Percentiles rank a stretch among this genome's conserved stretches.
phyloP scores from a whole-genome alignment of 2,113 vertebrate genomes.

The Elephantulus edwardii region DNA sequence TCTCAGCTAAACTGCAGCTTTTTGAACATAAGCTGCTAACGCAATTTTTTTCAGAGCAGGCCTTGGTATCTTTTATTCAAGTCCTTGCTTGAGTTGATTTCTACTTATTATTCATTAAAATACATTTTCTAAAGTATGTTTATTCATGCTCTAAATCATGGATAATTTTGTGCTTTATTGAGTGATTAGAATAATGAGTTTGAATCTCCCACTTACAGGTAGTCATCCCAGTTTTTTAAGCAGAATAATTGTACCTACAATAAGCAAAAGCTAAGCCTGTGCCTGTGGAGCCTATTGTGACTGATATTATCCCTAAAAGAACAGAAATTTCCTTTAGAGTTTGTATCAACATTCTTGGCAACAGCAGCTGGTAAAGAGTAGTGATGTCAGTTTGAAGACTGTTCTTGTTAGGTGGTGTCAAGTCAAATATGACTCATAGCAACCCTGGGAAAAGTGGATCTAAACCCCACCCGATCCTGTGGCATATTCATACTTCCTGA shows the following conservation, averaged over 20 bases:
- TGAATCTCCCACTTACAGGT: not conserved
- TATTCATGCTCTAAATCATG: not conserved
- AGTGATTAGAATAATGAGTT: conserved; percentile 41
- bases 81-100: conserved; percentile 26
- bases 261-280: too few relatives aligned
- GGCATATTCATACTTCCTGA: too few relatives aligned
- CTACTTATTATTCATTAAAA: conserved; percentile 51
- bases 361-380: too few relatives aligned
- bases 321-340: too few relatives aligned
- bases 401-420: too few relatives aligned
- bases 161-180: not conserved
- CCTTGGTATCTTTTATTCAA: not conserved
- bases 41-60: not conserved
- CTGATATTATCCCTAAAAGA: too few relatives aligned
- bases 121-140: conserved; percentile 41
- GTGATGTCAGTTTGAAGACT: too few relatives aligned
- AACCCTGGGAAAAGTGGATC: too few relatives aligned
- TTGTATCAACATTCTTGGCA: too few relatives aligned
- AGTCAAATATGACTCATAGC: too few relatives aligned
- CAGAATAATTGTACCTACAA: not conserved
- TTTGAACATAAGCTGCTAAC: not conserved
- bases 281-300: too few relatives aligned
- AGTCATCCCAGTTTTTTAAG: not conserved
- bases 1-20: not conserved
- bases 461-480: too few relatives aligned